These are phyloP conservation scores for Aphidoletes aphidimyza DNA, from an alignment of 2,888 invertebrate species.

Conservation along the genomic window DNA sequence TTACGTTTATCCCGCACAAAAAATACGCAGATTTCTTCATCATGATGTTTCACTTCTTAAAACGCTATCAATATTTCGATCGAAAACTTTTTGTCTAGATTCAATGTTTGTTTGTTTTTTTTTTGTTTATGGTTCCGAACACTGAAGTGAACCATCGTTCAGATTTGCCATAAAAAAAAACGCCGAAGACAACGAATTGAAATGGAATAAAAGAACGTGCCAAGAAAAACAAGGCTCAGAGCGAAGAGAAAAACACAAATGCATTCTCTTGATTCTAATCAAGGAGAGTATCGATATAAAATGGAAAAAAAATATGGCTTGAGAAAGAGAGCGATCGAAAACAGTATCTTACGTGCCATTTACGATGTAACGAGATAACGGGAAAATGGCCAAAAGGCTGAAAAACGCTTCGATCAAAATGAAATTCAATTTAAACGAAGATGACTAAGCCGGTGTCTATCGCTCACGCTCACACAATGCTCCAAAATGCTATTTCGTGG, in stretches of 20 bases:
- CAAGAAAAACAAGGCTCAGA: background rate
- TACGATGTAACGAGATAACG: constrained; percentile 41
- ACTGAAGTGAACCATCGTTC: background rate
- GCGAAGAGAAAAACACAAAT: constrained; percentile 12
- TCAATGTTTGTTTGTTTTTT: background rate
- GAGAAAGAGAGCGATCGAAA: background rate
- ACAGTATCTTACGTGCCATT: constrained; percentile 22
- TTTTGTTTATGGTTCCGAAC: background rate
- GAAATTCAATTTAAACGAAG: constrained; percentile 6
- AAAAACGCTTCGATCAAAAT: background rate
- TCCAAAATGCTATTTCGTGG: no score
- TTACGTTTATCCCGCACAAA: background rate
- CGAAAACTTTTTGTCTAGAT: background rate
- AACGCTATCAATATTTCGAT: background rate
- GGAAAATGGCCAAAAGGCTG: constrained; percentile 36
- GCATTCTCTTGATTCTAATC: background rate
- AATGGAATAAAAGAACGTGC: background rate
- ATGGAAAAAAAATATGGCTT: background rate
- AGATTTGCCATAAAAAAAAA: background rate
- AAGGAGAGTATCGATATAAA: background rate
- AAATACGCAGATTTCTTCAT: background rate
- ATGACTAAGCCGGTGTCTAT: background rate
- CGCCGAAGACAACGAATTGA: background rate
- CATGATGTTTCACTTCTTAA: background rate
- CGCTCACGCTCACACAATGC: no score